phyloP scores from a whole-genome alignment of 2,797 vertebrate species.

The Smutsia temminckii region DNA sequence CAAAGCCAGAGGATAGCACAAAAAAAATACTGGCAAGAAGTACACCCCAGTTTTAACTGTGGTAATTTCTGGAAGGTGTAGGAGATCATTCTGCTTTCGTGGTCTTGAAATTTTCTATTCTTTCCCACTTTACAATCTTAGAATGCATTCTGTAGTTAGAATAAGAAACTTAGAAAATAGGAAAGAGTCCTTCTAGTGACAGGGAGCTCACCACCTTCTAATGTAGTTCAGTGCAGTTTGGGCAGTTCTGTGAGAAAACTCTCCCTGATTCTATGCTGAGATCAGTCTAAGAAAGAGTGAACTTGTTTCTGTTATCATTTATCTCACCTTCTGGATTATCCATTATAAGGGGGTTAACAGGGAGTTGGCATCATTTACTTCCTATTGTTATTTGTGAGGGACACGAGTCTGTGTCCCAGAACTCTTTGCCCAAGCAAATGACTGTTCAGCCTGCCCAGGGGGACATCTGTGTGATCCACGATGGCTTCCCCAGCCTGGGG shows the following conservation, averaged over 20 bases:
- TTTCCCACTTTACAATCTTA: slow-evolving; percentile 11
- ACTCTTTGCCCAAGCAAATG: background rate
- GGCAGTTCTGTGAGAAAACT: slow-evolving; percentile 1
- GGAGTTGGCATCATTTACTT: background rate
- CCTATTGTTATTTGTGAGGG: background rate
- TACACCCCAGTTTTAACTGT: background rate
- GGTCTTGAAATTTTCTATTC: background rate
- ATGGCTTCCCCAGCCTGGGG: background rate
- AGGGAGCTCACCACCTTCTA: background rate
- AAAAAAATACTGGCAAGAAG: background rate
- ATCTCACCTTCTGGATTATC: background rate
- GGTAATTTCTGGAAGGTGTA: background rate
- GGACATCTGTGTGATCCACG: background rate
- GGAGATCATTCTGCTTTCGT: background rate
- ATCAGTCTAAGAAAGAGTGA: background rate
- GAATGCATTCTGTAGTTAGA: background rate
- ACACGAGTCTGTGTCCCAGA: background rate
- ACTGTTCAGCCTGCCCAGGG: background rate
- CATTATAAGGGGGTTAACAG: background rate
- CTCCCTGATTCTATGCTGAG: background rate
- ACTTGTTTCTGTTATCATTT: background rate
- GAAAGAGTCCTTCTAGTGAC: background rate
- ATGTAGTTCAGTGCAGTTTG: background rate
- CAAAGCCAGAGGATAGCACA: background rate
- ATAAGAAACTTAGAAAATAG: background rate